These are phyloP conservation scores for Brenthis daphne DNA, from an alignment of 2,888 invertebrate species.

Conservation along the genomic window DNA sequence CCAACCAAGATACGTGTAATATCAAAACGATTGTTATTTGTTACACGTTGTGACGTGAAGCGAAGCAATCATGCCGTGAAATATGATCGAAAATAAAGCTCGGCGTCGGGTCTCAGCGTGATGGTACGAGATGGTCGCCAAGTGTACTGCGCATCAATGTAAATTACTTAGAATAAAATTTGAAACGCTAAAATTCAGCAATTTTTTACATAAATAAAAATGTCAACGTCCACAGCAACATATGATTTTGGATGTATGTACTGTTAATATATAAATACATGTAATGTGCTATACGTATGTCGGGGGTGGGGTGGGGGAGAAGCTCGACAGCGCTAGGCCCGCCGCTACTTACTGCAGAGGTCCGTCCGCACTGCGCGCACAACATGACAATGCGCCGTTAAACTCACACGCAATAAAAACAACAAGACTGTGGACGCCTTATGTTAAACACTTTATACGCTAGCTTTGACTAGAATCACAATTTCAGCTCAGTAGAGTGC, in stretches of 20 bases:
- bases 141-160: background rate
- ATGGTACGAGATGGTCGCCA: conserved; percentile 2
- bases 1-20: background rate
- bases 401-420: conserved; percentile 8
- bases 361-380: conserved; percentile 75
- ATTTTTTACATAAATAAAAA: conserved; percentile 6
- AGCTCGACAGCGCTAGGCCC: conserved; percentile 30
- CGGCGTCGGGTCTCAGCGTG: background rate
- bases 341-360: conserved; percentile 71
- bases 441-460: too few species aligned
- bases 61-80: conserved; percentile 28
- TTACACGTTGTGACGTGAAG: conserved; percentile 2
- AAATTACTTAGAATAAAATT: background rate
- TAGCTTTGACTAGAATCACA: too few species aligned
- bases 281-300: background rate
- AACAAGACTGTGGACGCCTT: background rate
- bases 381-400: conserved; percentile 49
- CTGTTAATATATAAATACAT: background rate
- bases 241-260: background rate
- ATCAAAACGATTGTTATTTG: background rate
- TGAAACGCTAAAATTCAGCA: background rate
- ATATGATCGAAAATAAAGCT: background rate
- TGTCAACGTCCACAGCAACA: conserved; percentile 1
- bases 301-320: conserved; percentile 25
- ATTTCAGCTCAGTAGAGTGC: too few species aligned